These are phyloP conservation scores for Drosophila trapezifrons DNA, from an alignment of 1,140 invertebrate species.

Conservation along the genomic window DNA sequence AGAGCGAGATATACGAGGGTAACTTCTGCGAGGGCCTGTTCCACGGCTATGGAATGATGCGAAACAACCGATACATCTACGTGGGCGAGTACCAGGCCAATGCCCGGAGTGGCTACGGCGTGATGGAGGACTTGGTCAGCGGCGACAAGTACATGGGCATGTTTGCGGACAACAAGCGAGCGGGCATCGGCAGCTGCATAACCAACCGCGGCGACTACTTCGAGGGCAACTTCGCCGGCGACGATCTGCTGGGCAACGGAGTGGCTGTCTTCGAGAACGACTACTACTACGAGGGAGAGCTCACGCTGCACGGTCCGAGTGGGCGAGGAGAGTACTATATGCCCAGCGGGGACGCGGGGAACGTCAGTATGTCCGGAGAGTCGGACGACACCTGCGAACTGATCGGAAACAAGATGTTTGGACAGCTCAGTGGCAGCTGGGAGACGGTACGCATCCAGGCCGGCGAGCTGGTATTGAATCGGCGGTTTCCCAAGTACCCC, in stretches of 20 bases:
- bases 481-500: slow-evolving; percentile 86
- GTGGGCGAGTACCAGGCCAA: slow-evolving; percentile 93
- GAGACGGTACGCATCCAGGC: slow-evolving; percentile 92
- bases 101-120: slow-evolving; percentile 92
- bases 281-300: slow-evolving; percentile 95
- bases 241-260: slow-evolving; percentile 92
- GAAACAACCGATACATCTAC: slow-evolving; percentile 92
- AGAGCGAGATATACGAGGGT: slow-evolving; percentile 92
- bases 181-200: slow-evolving; percentile 92
- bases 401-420: slow-evolving; percentile 83
- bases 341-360: slow-evolving; percentile 85
- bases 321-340: slow-evolving; percentile 92
- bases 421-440: slow-evolving; percentile 90
- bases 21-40: slow-evolving; percentile 93
- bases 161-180: slow-evolving; percentile 92
- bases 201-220: slow-evolving; percentile 95
- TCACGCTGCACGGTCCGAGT: slow-evolving; percentile 86
- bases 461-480: slow-evolving; percentile 89
- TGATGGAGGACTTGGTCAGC: slow-evolving; percentile 92
- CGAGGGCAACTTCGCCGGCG: slow-evolving; percentile 92
- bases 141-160: slow-evolving; percentile 95
- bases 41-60: slow-evolving; percentile 93
- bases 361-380: slow-evolving; percentile 32
- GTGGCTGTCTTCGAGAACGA: slow-evolving; percentile 95
- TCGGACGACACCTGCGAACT: slow-evolving; percentile 61